Evolutionary conservation across 2,888 invertebrate species (phyloP), one percentile per base, ranked within the genome.

Genomic region (Ashinkailepas kermadecensis): DNA sequence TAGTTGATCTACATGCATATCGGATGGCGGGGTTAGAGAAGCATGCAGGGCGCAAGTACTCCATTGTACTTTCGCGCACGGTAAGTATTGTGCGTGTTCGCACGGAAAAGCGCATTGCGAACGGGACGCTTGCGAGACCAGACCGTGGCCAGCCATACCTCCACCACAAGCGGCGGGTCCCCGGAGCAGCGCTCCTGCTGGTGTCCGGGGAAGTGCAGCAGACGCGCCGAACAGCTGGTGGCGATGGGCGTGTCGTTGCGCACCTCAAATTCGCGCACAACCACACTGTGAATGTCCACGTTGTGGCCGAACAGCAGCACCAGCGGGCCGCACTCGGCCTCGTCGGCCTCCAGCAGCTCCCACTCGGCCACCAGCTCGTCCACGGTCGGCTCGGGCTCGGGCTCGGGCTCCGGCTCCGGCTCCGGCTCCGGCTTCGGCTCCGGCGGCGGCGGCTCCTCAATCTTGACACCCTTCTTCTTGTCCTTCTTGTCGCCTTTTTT

Each of bases 361-460:
- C 74, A 74, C 74, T 74, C 54, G 7, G 18, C 74, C 74, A 74
- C 21, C 74, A 74, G 74, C 74, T 74, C 74, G 1, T 74, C 74
- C 74, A 74, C 56, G 10, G 74, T 74, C 74, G 74, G 74, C 56
- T 74, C 74, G 56, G 74, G 74, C 74, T 54, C 54, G 0, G 74
- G 56, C 74, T 54, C 74, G 21, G 56, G 74, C 74, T 21, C 10
- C 21, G 74, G 74, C 74, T 18, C 54, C 10, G 74, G 74, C 21
- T 74, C 74, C 9, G 74, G 74, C 54, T 39, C 54, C 15, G 74
- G 74, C 74, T 18, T 9, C 8, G 74, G 74, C 1, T 6, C 18
- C 54, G 54, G 54, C 18, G 74, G 9, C 21, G 74, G 18, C 74
- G 54, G 74, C 21, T 54, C 21, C 21, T 56, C 54, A 8, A 54